phyloP scores from a whole-genome alignment of 2,113 vertebrate genomes.

The Stegostoma tigrinum region DNA sequence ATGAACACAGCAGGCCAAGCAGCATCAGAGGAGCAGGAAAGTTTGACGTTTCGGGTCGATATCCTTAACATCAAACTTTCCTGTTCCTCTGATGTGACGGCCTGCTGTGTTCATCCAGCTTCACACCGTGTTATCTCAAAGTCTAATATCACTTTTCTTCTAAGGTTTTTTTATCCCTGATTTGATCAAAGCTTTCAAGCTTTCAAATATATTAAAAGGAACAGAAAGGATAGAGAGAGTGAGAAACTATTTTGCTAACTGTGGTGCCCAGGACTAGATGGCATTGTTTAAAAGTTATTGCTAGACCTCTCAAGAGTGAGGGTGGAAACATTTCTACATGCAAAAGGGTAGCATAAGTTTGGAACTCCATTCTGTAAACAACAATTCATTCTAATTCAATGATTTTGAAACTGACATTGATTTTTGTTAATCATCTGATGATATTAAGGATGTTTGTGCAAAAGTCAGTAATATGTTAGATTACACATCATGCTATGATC shows the following conservation, averaged over 20 bases:
- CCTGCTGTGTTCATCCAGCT: no score
- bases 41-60: no score
- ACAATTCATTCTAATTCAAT: neutral
- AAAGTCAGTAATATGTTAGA: neutral
- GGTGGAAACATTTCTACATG: neutral
- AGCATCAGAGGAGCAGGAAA: no score
- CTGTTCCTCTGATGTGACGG: no score
- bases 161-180: neutral
- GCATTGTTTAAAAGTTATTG: neutral
- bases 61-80: no score
- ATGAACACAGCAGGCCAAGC: no score
- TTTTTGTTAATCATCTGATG: neutral
- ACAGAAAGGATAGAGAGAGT: neutral
- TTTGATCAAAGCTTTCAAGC: neutral
- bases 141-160: no score
- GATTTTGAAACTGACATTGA: neutral
- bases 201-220: neutral
- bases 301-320: neutral
- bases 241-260: neutral
- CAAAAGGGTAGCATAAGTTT: neutral
- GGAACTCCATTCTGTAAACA: neutral
- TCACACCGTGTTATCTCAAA: no score
- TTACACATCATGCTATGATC: neutral
- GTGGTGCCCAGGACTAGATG: neutral
- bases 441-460: neutral